Base-by-base conservation (phyloP, 2,888 invertebrate species). In the Dicyrtoma fusca region DNA sequence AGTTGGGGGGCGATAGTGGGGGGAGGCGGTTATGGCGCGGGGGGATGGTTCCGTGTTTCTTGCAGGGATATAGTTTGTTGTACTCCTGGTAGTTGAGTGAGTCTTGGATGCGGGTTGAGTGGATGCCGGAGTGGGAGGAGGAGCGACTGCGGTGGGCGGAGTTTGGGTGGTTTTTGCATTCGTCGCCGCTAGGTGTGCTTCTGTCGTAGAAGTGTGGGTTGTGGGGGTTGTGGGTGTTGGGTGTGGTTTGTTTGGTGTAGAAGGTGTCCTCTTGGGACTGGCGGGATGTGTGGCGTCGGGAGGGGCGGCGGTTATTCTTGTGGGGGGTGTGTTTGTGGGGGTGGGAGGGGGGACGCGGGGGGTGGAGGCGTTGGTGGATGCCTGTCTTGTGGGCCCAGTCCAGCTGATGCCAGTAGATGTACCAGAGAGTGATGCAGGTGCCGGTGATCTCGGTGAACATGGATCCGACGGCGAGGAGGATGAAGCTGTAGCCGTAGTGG, bases 381-480 rank as follows among this genome's bases (percentile, higher is more conserved):
- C 64, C 72, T 17, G 74, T 69, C 66, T 78, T 78, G 45, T 77
- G 69, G 47, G 76, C 76, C 78, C 78, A 78, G 72, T 78, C 78
- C 71, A 79, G 74, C 74, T 79, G 90, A 82, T 90, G 89, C 88
- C 89, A 89, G 83, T 90, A 89, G 81, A 95, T 91, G 85, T 92
- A 95, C 77, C 94, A 88, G 83, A 94, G 94, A 79, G 95, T 90
- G 73, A 93, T 92, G 75, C 91, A 89, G 17, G 93, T 91, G 51
- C 94, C 95, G 42, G 94, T 91, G 76, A 94, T 85, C 83, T 95
- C 94, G 10, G 92, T 91, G 72, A 90, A 88, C 79, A 94, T 87
- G 82, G 94, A 92, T 1, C 94, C 94, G 81, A 90, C 88, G 57
- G 94, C 90, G 83, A 94, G 92, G 51, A 94, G 86, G 68, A 93